Evolutionary conservation across 2,113 vertebrate species (phyloP).

Genomic region (Ptychochromis oligacanthus): DNA sequence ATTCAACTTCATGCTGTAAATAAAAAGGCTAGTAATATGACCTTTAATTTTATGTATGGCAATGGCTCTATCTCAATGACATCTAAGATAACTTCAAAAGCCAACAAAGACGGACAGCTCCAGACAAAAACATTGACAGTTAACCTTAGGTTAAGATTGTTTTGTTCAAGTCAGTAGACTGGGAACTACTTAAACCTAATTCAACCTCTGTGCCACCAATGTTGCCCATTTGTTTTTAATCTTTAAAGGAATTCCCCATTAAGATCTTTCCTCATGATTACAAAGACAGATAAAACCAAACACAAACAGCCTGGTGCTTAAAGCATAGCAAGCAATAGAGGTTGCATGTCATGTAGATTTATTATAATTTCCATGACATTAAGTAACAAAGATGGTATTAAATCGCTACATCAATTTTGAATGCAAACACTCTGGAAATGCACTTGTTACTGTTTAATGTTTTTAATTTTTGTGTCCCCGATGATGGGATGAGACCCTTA

Average conservation of each 20-base stretch:
- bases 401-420: background rate
- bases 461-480: background rate
- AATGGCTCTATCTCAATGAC: background rate
- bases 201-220: background rate
- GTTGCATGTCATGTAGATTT: background rate
- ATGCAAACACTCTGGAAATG: background rate
- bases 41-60: background rate
- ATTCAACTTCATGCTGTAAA: background rate
- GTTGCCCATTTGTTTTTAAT: background rate
- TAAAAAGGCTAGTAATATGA: background rate
- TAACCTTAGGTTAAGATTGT: background rate
- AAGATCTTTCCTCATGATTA: background rate
- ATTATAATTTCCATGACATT: conserved; percentile 13
- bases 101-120: background rate
- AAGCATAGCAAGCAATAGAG: background rate
- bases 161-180: background rate
- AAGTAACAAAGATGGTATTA: background rate
- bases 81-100: background rate
- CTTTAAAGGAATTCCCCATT: background rate
- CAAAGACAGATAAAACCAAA: background rate
- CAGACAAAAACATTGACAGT: background rate
- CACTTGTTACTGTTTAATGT: background rate
- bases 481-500: conserved; percentile 5
- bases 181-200: background rate
- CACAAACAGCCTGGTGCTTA: background rate